Base-by-base conservation (phyloP, 2,888 invertebrate species). In the Tenthredo livida region DNA sequence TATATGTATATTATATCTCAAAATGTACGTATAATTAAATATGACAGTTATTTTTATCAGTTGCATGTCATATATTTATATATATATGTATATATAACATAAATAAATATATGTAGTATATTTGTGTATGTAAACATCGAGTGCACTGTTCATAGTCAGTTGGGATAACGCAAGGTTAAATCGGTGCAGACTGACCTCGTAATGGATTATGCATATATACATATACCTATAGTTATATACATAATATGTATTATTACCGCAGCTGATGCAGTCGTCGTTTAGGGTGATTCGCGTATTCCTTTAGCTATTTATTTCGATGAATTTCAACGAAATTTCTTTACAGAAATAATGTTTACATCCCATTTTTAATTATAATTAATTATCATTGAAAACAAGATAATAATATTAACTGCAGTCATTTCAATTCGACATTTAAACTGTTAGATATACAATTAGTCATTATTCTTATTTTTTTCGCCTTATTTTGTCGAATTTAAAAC, bases 161-260 rank as follows among this genome's bases (percentile, higher is more conserved):
- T 75, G 9, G 75, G 75, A 75, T 75, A 47, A 75, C 67, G 40
- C 72, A 72, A 75, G 75, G 47, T 75, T 43, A 75, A 75, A 72
- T 72, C 72, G 9, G 75, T 75, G 75, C 75, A 75, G 33, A 40
- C 72, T n/a, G 72, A 40, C 72, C 72, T 75, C 75, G 75, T 37
- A 75, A 70, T 37, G 37, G 33, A 70, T 70, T 17, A 70, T 70
- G 70, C 37, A 70, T 43, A 43, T 43, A 43, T 9, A 25, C 25
- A 25, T 61, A 61, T 61, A 25, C 29, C 29, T 29, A 25, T 3
- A 37, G n/a, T n/a, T 37, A 37, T 4, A 37, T 33, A 33, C 4
- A 33, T 33, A 33, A 33, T 4, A 47, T 47, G 47, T 15, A 47
- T 47, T 47, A 15, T 47, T 47, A 15, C 47, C 12, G 12, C 47